phyloP scores from a whole-genome alignment of 2,797 vertebrate species.

The Silurus lanzhouensis region DNA sequence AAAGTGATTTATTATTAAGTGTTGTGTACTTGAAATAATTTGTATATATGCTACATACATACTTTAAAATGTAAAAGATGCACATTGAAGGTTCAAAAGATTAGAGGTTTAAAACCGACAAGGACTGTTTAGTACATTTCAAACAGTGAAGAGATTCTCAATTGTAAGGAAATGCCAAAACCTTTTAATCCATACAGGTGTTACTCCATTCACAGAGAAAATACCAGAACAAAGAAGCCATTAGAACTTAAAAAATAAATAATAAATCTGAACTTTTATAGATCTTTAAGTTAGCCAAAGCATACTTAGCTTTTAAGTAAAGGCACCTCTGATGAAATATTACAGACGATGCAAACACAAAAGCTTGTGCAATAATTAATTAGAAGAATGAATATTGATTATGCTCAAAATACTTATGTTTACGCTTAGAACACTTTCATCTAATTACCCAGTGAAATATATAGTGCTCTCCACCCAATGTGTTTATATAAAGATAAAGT shows the following conservation, averaged over 20 bases:
- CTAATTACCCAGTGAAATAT: constrained; percentile 59
- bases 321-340: constrained; percentile 25
- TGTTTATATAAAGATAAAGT: constrained; percentile 58
- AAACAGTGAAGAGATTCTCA: background rate
- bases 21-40: background rate
- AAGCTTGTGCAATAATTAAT: constrained; percentile 47
- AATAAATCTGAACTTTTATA: background rate
- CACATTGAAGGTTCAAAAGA: background rate
- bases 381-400: constrained; percentile 59
- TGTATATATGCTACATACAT: background rate
- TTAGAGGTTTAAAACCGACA: background rate
- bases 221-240: background rate
- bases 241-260: background rate
- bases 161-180: background rate
- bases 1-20: background rate
- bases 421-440: constrained; percentile 57
- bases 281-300: background rate
- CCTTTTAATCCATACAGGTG: background rate
- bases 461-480: constrained; percentile 45
- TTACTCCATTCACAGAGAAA: background rate
- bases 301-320: constrained; percentile 9
- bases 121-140: background rate
- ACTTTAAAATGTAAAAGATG: background rate
- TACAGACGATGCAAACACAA: constrained; percentile 26
- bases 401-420: constrained; percentile 52